These are phyloP conservation scores for Corynorhinus townsendii DNA, from an alignment of 2,113 vertebrate genomes.

Conservation along the genomic window DNA sequence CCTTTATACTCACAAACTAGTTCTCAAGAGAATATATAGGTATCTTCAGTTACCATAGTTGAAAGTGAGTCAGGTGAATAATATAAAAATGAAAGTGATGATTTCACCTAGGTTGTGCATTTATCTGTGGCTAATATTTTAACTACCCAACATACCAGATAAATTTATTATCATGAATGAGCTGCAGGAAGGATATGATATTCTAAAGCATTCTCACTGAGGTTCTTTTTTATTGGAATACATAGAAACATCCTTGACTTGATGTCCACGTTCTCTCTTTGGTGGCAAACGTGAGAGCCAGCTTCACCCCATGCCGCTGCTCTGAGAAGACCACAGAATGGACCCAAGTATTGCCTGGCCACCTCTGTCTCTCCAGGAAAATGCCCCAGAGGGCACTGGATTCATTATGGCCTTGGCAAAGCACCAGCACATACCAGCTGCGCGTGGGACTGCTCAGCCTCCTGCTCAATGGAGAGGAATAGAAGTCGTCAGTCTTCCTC, in stretches of 20 bases:
- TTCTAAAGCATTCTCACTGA: neutral
- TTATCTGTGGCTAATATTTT: neutral
- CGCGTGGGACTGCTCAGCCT: constrained; percentile 35
- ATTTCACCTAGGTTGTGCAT: neutral
- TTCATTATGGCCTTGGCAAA: constrained; percentile 60
- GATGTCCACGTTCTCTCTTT: neutral
- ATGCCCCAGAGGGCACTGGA: constrained; percentile 20
- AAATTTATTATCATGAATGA: neutral
- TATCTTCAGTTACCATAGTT: neutral
- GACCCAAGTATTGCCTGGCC: constrained; percentile 34
- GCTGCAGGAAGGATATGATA: neutral
- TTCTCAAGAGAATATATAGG: neutral
- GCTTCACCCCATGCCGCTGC: neutral
- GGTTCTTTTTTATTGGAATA: neutral
- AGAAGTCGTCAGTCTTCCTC: constrained; percentile 42
- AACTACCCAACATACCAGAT: neutral
- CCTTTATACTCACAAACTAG: neutral
- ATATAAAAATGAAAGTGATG: neutral
- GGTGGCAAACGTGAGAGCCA: neutral
- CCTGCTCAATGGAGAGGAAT: constrained; percentile 51
- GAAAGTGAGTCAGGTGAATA: neutral
- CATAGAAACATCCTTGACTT: neutral
- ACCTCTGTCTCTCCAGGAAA: constrained; percentile 38
- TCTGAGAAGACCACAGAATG: neutral
- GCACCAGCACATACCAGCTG: constrained; percentile 61